Evolutionary conservation across 2,888 invertebrate species (phyloP), one percentile per base, ranked within the genome.

Genomic region (Xanthorhoe spadicearia): DNA sequence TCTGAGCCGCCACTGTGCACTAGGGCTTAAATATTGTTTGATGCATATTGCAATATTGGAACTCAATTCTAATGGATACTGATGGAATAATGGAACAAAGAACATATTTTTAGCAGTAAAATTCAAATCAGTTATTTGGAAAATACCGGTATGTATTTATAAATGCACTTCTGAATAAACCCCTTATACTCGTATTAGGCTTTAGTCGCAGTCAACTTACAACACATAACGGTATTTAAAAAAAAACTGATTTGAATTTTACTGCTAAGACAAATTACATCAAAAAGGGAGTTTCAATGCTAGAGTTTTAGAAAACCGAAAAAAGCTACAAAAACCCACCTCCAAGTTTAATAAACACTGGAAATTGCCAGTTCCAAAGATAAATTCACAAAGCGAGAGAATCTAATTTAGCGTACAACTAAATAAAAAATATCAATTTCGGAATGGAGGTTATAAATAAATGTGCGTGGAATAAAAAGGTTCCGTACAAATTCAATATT

Each of bases 401-500:
- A 71, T 71, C 69, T 74, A 72, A 74, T 74, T 70, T 70, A 63
- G 69, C 61, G 60, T 70, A 66, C 74, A 72, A 72, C 74, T 74
- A 72, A 72, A 74, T 74, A 74, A 74, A 76, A 74, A 71, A 73
- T 72, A 76, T 74, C 72, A 74, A 74, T 72, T 74, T 70, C 70
- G 61, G 68, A 71, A 72, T 68, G 74, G 74, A 71, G 76, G 74
- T 73, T 74, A 72, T 75, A 75, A 77, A 80, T 80, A 82, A 83
- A 78, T 80, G 78, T 68, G 71, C 67, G 70, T 71, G 73, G 68
- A 76, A 70, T 70, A 75, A 80, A 79, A 80, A 68, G 69, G 82
- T 82, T 80, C 82, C 76, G 80, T 74, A 77, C 64, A 69, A 66
- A 77, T 79, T 74, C 75, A 77, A 78, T 81, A 82, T 83, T 83